Base-by-base conservation (phyloP, 2,113 vertebrate species). In the Varanus salvator region DNA sequence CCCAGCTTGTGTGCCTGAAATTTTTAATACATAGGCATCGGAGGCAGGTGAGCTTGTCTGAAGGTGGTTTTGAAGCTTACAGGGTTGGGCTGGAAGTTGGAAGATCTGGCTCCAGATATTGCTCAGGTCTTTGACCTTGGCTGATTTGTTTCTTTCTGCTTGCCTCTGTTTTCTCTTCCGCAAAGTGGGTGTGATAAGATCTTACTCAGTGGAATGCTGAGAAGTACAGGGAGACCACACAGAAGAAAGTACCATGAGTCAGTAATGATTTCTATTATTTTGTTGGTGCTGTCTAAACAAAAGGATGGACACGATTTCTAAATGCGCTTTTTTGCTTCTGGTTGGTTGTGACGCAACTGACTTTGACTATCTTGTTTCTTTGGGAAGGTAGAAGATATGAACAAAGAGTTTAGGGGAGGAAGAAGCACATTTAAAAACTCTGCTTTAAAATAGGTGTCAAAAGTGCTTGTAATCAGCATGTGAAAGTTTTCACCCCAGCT, bases 271-370 rank as follows among this genome's bases (percentile, higher is more conserved):
- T 90, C 90, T 0, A 84, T 34, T 52, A n/a, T 52, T 27, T 77
- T 50, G 0, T 86, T 31, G 34, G 14, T 89, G 91, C 91, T 88
- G 68, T 48, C 87, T 50, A 88, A 52, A 25, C 44, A 93, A 76
- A 23, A 78, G 94, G 93, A 12, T 91, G 88, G 95, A 92, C 94
- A 80, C 3, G 92, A 90, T 94, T 85, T 92, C 93, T 19, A 82
- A 6, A 92, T 93, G 91, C 90, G 14, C 90, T 93, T 93, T 91
- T 94, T 91, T 93, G 91, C 90, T 48, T 85, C 92, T 90, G 91
- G 92, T 93, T 92, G 93, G 86, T 93, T 95, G 94, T 96, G 94
- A 96, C 94, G 93, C 95, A 96, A 92, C 86, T 92, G 84, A 31
- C 91, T 96, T 94, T 91, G 48, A 57, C 85, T 87, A 85, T 89